Base-by-base conservation (phyloP, 2,113 vertebrate genomes). In the Alosa alosa region DNA sequence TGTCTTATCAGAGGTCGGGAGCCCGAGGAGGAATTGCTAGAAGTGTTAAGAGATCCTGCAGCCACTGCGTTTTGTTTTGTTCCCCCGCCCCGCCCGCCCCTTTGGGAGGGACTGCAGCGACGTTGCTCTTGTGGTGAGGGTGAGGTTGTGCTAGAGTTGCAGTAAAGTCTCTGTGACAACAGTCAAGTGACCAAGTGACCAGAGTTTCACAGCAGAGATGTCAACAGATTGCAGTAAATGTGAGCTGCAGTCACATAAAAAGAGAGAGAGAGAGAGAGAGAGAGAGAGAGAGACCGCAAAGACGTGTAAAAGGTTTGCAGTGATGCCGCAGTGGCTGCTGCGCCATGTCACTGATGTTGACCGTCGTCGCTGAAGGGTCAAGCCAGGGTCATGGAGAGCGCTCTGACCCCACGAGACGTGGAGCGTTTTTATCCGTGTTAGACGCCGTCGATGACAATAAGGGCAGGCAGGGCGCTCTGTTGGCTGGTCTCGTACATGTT, bases 381-480 rank as follows among this genome's bases (percentile, higher is more conserved):
- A 6, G 25, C 5, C 3, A 22, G 6, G 6, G 55, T 7, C 4
- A 60, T 6, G 55, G 0, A 20, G 3, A 20, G 55, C 6, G 55
- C 55, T 20, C 47, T 13, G 47, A 13, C 55, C 55, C 41, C 41
- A 44, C 41, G 55, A 60, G 18, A 22, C 4, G 18, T 18, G 20
- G 20, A 18, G 7, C 55, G 18, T 6, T 6, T 6, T 22, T 4
- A 60, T 7, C 50, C 50, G 11, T 0, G 2, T 98, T 95, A 97
- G 90, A 95, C 88, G 25, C 93, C 94, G 90, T 94, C 97, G 89
- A 99, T 98, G 90, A 99, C 96, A 31, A 99, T 99, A 85, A 99
- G 95, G 64, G 98, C 98, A 75, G 98, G 98, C 93, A 96, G 97
- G 8, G 97, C 96, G 52, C 93, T 96, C 94, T 98, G 97, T 93